Percentiles rank a stretch among this genome's conserved stretches.
Evolutionary conservation across 1,140 invertebrate species (phyloP).

Genomic region (Pseudomyrmex concolor): DNA sequence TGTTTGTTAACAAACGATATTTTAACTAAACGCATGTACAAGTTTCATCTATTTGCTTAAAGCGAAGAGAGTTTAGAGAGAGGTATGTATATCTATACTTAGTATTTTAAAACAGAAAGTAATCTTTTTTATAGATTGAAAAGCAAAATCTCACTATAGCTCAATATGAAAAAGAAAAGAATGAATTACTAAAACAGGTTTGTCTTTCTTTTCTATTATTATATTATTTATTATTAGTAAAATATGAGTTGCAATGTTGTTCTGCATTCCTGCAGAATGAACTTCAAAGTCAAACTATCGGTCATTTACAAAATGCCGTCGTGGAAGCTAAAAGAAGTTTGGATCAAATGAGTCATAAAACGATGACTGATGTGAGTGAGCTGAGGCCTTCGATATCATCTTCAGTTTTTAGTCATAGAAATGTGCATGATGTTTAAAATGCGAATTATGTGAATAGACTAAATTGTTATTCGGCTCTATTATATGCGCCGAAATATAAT

Average conservation of each 20-base stretch:
- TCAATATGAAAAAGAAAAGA: slow-evolving; percentile 79
- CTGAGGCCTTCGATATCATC: slow-evolving; percentile 80
- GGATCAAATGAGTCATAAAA: slow-evolving; percentile 81
- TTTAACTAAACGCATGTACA: slow-evolving; percentile 19
- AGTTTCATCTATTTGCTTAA: slow-evolving; percentile 16
- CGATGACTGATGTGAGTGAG: slow-evolving; percentile 82
- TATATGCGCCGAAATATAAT: slow-evolving; percentile 5
- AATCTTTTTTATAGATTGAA: slow-evolving; percentile 77
- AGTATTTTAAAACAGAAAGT: slow-evolving; percentile 20
- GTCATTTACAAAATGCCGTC: slow-evolving; percentile 81
- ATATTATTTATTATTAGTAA: neutral
- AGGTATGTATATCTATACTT: slow-evolving; percentile 58
- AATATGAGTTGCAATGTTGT: slow-evolving; percentile 1
- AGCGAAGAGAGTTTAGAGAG: slow-evolving; percentile 30
- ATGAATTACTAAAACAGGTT: slow-evolving; percentile 79
- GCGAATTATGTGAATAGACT: slow-evolving; percentile 53
- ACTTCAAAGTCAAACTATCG: slow-evolving; percentile 82
- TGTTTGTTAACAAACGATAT: neutral
- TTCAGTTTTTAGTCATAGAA: slow-evolving; percentile 80
- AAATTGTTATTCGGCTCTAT: slow-evolving; percentile 39
- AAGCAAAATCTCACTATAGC: slow-evolving; percentile 74
- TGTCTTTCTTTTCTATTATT: slow-evolving; percentile 26
- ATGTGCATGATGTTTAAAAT: slow-evolving; percentile 84
- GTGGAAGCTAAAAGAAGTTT: slow-evolving; percentile 82
- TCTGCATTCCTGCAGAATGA: slow-evolving; percentile 76